Conservation (phyloP, 2,888 invertebrate genomes). For the Thumatha senex region DNA sequence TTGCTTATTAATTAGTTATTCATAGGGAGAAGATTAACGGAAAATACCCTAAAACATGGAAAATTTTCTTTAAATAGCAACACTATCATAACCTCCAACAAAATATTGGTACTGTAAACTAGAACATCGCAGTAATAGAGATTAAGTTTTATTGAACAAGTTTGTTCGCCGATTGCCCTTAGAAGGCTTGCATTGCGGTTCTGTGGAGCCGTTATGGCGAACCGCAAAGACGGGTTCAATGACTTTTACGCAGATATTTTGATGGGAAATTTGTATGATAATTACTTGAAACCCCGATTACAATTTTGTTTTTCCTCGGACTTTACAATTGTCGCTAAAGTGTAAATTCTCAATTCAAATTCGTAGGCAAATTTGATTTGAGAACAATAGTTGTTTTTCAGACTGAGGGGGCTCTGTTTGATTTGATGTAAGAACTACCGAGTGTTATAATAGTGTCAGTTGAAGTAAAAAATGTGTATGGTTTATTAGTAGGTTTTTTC, state of each 20-base stretch:
- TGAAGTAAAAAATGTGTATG: too few relatives aligned
- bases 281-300: constrained; percentile 35
- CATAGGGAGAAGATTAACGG: too few relatives aligned
- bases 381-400: too few relatives aligned
- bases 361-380: too few relatives aligned
- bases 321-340: too few relatives aligned
- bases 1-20: not conserved
- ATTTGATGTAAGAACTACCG: too few relatives aligned
- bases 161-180: constrained; percentile 31
- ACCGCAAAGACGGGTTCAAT: constrained; percentile 44
- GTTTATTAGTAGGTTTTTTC: too few relatives aligned
- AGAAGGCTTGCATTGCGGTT: constrained; percentile 32
- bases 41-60: not conserved
- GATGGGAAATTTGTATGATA: constrained; percentile 53
- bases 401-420: too few relatives aligned
- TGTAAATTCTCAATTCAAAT: too few relatives aligned
- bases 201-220: constrained; percentile 34
- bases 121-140: constrained; percentile 24
- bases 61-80: not conserved
- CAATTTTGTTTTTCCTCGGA: not conserved
- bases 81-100: not conserved
- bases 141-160: constrained; percentile 35
- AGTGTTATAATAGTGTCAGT: too few relatives aligned
- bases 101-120: constrained; percentile 14
- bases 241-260: constrained; percentile 53